These are phyloP conservation scores for Psittacula echo DNA, from an alignment of 2,797 vertebrate genomes.

Conservation along the genomic window DNA sequence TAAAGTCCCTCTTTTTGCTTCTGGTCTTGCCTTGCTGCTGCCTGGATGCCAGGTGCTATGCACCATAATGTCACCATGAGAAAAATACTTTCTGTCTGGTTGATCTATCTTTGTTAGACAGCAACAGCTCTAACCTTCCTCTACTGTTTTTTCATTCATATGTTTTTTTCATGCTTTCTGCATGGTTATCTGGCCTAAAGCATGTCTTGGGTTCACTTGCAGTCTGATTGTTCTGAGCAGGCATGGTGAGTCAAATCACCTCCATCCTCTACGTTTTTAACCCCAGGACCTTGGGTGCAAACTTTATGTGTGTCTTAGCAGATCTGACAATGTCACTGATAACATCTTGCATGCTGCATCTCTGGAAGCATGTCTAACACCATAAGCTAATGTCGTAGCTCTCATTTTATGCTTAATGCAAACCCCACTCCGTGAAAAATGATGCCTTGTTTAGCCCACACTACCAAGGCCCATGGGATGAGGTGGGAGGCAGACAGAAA, in stretches of 20 bases:
- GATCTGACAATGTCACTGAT: neutral
- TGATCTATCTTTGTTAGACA: neutral
- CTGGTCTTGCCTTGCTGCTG: neutral
- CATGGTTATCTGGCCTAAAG: neutral
- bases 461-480: neutral
- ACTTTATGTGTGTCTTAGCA: neutral
- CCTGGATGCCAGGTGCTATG: neutral
- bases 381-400: neutral
- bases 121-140: neutral
- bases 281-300: accelerated
- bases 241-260: neutral
- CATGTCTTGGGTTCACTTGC: neutral
- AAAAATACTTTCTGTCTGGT: neutral
- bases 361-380: neutral
- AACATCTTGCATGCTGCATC: neutral
- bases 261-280: neutral
- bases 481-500: neutral
- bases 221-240: neutral
- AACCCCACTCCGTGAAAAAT: neutral
- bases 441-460: neutral
- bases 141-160: neutral
- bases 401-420: neutral
- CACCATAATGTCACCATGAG: neutral
- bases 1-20: neutral
- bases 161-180: neutral